Base-by-base conservation (phyloP, 2,888 invertebrate species). In the Schizaphis graminum region DNA sequence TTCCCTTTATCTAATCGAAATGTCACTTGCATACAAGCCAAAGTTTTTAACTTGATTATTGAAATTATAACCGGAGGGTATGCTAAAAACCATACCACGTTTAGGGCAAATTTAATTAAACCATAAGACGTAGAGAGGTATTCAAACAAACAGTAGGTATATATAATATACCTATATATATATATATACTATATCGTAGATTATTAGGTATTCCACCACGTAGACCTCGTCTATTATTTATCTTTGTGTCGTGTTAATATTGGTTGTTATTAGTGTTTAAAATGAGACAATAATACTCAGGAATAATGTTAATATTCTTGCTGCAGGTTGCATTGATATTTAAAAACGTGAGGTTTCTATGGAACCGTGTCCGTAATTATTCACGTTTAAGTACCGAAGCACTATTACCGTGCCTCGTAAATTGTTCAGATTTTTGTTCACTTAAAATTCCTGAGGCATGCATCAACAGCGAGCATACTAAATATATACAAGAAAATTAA, bases 41-140 rank as follows among this genome's bases (percentile, higher is more conserved):
- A 90, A 90, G 49, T 49, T 90, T 90, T 49, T 35, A 77, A 77
- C 49, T 67, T 77, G 24, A n/a, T 77, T 77, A 47, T 49, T 90
- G 10, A 10, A 77, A 77, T 77, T 77, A 11, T n/a, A 67, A 44
- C 49, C 26, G 21, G 35, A 49, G 49, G 47, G 77, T 47, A 67
- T 35, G 35, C n/a, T 67, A 67, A 44, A 61, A 47, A 44, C 16
- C n/a, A 8, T 67, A 28, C 35, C 21, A 21, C 10, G 77, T 77
- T 77, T 77, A 24, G 35, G 35, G 35, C 35, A 77, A 35, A 77
- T 77, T 77, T 35, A 77, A 77, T 77, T 35, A 77, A 77, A 77
- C 8, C 77, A 8, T 35, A 77, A 35, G 21, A 77, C 35, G 77
- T 35, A 77, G 8, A 8, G 35, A 35, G 77, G 77, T 35, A 35